phyloP scores from a whole-genome alignment of 2,797 vertebrate genomes.

The Spinibarbus caldwelli region DNA sequence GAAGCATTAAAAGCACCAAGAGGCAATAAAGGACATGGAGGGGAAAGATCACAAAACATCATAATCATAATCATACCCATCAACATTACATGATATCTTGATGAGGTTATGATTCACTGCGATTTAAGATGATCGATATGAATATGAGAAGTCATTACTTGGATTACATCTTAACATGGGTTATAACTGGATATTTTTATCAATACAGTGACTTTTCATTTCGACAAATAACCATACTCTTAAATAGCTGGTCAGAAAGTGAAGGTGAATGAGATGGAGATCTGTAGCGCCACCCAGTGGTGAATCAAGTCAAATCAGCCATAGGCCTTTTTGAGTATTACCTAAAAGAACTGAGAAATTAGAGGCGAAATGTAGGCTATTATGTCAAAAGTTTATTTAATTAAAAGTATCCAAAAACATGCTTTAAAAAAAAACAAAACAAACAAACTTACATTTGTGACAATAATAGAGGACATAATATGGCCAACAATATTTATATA shows the following conservation, averaged over 20 bases:
- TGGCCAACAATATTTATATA: no score
- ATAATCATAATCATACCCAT: background rate
- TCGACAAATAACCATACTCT: no score
- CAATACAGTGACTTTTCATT: background rate
- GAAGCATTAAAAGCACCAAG: no score
- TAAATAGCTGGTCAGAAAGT: no score
- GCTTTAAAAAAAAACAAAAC: background rate
- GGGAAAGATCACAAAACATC: background rate
- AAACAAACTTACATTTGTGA: no score
- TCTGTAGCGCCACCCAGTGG: constrained; percentile 32
- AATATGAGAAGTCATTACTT: background rate
- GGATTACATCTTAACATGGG: background rate
- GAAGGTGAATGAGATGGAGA: background rate
- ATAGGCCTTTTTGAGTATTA: background rate
- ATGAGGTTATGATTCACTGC: background rate
- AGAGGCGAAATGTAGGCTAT: background rate
- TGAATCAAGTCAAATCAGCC: background rate
- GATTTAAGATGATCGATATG: background rate
- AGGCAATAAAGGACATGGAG: background rate
- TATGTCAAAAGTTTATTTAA: background rate
- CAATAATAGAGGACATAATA: no score
- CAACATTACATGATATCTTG: background rate
- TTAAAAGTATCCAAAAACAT: background rate
- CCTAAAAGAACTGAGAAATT: background rate
- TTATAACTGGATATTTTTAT: background rate